These are phyloP conservation scores for Carpatolechia fugitivella DNA, from an alignment of 2,888 invertebrate genomes.

Conservation along the genomic window DNA sequence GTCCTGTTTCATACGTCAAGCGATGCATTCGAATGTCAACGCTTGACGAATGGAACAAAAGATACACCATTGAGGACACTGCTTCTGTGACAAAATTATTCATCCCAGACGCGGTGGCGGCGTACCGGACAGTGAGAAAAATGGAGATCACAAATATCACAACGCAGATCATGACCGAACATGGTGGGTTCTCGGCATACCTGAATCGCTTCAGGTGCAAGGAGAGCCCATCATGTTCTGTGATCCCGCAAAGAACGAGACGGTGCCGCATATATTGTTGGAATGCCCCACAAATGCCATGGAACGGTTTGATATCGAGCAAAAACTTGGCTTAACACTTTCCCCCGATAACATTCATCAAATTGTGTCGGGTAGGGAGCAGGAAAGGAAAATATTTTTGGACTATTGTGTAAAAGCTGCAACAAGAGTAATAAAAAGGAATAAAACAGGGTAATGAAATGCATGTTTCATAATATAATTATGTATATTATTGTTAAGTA, in stretches of 20 bases:
- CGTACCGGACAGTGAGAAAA: not conserved
- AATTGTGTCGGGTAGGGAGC: too few relatives aligned
- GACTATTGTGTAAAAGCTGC: not conserved
- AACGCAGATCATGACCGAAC: conserved; percentile 11
- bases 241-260: not conserved
- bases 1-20: not conserved
- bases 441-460: not conserved
- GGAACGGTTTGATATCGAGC: not conserved
- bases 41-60: not conserved
- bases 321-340: not conserved
- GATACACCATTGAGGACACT: not conserved
- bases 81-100: not conserved
- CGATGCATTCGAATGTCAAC: not conserved
- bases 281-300: not conserved
- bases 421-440: not conserved
- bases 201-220: conserved; percentile 12
- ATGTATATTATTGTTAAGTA: not conserved
- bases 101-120: not conserved
- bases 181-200: conserved; percentile 18
- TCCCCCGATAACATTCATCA: too few relatives aligned
- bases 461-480: not conserved
- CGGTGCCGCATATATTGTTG: not conserved
- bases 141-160: not conserved
- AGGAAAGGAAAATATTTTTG: not conserved
- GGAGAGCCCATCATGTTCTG: conserved; percentile 14